Evolutionary conservation across 2,888 invertebrate species (phyloP).

Genomic region (Drosophila multiciliata): DNA sequence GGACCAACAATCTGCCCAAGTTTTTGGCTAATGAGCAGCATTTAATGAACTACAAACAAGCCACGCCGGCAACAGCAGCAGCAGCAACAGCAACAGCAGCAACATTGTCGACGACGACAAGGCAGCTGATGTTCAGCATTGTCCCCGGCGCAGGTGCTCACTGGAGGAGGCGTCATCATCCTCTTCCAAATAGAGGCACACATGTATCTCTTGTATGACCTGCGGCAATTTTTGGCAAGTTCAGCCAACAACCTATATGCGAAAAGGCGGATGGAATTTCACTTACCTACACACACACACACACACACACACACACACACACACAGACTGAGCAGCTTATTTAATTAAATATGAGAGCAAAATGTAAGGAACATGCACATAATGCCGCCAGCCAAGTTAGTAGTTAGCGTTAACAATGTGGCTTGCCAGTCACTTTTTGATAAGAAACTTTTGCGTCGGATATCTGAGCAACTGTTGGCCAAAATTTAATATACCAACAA

Average conservation of each 20-base stretch:
- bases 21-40: constrained; percentile 65
- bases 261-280: constrained; percentile 10
- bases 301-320: constrained; percentile 3
- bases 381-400: constrained; percentile 47
- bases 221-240: constrained; percentile 59
- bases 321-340: constrained; percentile 44
- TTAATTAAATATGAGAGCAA: constrained; percentile 65
- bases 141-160: constrained; percentile 16
- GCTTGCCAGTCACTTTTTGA: constrained; percentile 28
- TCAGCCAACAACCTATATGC: constrained; percentile 36
- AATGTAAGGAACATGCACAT: constrained; percentile 50
- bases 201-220: constrained; percentile 37
- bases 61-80: constrained; percentile 35
- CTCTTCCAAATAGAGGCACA: constrained; percentile 23
- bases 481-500: neutral
- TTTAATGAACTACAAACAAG: constrained; percentile 66
- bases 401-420: constrained; percentile 68
- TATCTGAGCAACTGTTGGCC: neutral
- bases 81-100: constrained; percentile 11
- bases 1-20: constrained; percentile 29
- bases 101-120: constrained; percentile 9
- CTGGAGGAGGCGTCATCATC: neutral
- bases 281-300: neutral
- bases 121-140: constrained; percentile 47
- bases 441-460: neutral